Base-by-base conservation (phyloP, 2,113 vertebrate genomes). In the Sinocyclocheilus anshuiensis region DNA sequence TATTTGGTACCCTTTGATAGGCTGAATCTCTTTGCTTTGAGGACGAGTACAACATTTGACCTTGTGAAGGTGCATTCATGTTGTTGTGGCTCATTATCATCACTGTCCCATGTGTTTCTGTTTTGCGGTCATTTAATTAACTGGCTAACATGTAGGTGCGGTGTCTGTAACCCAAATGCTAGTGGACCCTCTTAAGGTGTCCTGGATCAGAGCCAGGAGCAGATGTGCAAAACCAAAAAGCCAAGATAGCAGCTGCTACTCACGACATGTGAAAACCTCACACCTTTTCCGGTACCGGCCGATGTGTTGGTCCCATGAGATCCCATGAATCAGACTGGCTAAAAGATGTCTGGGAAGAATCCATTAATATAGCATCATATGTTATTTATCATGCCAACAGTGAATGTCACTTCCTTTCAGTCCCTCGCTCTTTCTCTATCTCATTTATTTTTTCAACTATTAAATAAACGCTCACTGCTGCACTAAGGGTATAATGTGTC, bases 81-180 rank as follows among this genome's bases (percentile, higher is more conserved):
- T 59, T 72, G 55, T 88, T 67, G n/a, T 55, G 39, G 81, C 29
- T 86, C 81, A 75, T 88, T 88, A 80, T 9, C 42, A 42, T 7
- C 42, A 42, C 8, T 42, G 42, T 42, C 42, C 42, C 42, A 42
- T 69, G 48, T 71, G 39, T 86, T 81, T 33, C 53, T 83, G 57
- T 86, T 59, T 33, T 36, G 65, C 20, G 26, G 59, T 26, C 3
- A 42, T 71, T 77, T 89, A 87, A 84, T 82, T 59, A 89, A 39
- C 36, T 77, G 76, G n/a, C 36, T 77, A 81, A 24, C 16, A 81
- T 82, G 48, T 69, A 26, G 65, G 6, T 79, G 39, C 16, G 2
- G n/a, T 33, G 42, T 33, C 76, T 80, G 87, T 86, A 55, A 80
- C 84, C 76, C 67, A 84, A 86, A 87, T 87, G 67, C 29, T 59